These are phyloP conservation scores for Cyphomyrus plagiostoma DNA, from an alignment of 2,113 vertebrate species.

Conservation along the genomic window DNA sequence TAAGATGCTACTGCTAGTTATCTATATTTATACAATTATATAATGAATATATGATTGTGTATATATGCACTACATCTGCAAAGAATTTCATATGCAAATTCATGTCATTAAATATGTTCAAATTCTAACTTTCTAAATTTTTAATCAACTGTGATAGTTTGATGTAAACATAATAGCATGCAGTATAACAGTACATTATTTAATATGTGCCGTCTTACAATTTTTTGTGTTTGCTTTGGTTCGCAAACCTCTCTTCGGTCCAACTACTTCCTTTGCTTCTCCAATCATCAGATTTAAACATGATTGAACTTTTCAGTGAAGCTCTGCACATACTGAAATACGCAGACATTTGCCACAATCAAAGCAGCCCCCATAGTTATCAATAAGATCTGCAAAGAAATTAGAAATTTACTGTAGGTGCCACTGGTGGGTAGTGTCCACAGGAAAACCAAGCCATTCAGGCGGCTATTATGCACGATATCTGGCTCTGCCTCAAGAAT, in stretches of 20 bases:
- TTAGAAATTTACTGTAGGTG: constrained; percentile 51
- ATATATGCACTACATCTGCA: not conserved
- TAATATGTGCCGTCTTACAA: not conserved
- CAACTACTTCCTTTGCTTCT: not conserved
- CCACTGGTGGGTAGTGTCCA: constrained; percentile 72
- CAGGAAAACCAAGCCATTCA: constrained; percentile 67
- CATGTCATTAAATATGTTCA: not conserved
- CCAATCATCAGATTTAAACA: not conserved
- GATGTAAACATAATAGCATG: not conserved
- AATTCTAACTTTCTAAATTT: not conserved
- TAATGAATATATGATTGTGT: not conserved
- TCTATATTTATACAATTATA: not conserved
- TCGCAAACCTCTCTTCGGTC: not conserved
- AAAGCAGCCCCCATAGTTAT: constrained; percentile 43
- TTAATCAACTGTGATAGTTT: not conserved
- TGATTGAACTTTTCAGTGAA: not conserved
- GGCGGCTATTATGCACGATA: constrained; percentile 61
- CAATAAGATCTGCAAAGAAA: constrained; percentile 51
- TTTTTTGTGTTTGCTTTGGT: not conserved
- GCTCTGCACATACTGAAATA: not conserved
- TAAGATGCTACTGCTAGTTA: not conserved
- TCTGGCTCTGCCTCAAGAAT: constrained; percentile 47
- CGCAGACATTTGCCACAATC: constrained; percentile 31
- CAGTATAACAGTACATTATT: not conserved
- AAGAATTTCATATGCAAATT: not conserved